phyloP scores from a whole-genome alignment of 2,888 invertebrate species.

The Callosobruchus maculatus region DNA sequence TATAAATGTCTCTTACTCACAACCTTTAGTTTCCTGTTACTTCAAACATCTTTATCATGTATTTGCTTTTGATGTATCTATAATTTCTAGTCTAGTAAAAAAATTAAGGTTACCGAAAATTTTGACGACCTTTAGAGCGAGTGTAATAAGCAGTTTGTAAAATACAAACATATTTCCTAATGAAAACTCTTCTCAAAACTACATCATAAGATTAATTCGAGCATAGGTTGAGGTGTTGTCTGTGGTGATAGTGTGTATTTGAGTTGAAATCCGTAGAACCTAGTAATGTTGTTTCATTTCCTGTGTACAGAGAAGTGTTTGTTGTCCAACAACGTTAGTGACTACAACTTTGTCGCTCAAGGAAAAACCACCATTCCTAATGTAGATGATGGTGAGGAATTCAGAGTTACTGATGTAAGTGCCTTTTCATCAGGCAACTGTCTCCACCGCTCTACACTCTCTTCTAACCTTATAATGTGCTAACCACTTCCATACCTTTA shows the following conservation, averaged over 20 bases:
- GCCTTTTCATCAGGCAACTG: conserved; percentile 19
- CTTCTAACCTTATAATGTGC: not conserved
- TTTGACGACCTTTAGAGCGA: no score
- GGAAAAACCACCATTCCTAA: conserved; percentile 95
- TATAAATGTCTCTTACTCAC: no score
- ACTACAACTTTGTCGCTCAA: conserved; percentile 94
- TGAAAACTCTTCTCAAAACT: no score
- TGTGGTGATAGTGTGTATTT: not conserved
- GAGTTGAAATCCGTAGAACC: not conserved
- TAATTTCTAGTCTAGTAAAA: no score
- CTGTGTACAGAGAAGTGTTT: conserved; percentile 60
- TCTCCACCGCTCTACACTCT: not conserved
- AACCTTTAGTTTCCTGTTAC: no score
- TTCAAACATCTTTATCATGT: no score
- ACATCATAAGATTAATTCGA: not conserved
- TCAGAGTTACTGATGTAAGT: conserved; percentile 84
- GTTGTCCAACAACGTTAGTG: conserved; percentile 84
- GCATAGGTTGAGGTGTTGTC: not conserved
- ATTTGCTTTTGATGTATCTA: no score
- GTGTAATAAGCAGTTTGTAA: no score
- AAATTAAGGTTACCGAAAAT: no score
- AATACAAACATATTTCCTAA: no score
- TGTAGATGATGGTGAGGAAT: conserved; percentile 96
- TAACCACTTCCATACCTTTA: not conserved
- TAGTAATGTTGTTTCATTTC: not conserved